Base-by-base conservation (phyloP, 2,113 vertebrate species). In the Corythornis cristatus region DNA sequence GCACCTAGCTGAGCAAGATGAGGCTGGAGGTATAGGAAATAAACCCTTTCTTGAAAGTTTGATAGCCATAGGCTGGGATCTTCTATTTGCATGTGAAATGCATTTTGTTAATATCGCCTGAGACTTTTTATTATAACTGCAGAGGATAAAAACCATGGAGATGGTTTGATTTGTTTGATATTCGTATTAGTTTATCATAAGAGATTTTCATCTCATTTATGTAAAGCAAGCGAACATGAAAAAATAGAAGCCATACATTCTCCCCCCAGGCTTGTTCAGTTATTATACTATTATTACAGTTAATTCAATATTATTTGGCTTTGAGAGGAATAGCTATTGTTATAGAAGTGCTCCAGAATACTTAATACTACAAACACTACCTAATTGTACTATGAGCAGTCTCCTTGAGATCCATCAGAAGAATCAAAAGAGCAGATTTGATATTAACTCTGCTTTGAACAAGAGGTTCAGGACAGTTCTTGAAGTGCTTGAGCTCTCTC, bases 261-360 rank as follows among this genome's bases (percentile, higher is more conserved):
- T 86, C 9, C 43, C 81, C 76, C 12, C 42, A 19, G 84, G 91
- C 67, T 86, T 62, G 53, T 62, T 71, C 68, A 43, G 73, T 83
- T 83, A 72, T 91, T 86, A 54, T 79, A 3, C 68, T 67, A 67
- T 95, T 91, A 83, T 89, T 91, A 67, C 53, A 62, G 77, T 72
- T 89, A 89, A 93, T 91, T 75, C 88, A 74, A 48, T 95, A 53
- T 86, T 80, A 75, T 83, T 91, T 89, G 81, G 33, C 64, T 86
- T 11, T 15, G 91, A 88, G 60, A 80, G 77, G 68, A 75, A 43
- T 60, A 35, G 62, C 77, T 74, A 5, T 65, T 37, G 12, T 78
- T n/a, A 37, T 0, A 31, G 29, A 86, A 83, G 45, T 86, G 65
- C 79, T 86, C 25, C 31, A 43, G 65, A 84, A 29, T 29, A 8